Conservation (phyloP, 2,113 vertebrate species). For the Alligator sinensis region DNA sequence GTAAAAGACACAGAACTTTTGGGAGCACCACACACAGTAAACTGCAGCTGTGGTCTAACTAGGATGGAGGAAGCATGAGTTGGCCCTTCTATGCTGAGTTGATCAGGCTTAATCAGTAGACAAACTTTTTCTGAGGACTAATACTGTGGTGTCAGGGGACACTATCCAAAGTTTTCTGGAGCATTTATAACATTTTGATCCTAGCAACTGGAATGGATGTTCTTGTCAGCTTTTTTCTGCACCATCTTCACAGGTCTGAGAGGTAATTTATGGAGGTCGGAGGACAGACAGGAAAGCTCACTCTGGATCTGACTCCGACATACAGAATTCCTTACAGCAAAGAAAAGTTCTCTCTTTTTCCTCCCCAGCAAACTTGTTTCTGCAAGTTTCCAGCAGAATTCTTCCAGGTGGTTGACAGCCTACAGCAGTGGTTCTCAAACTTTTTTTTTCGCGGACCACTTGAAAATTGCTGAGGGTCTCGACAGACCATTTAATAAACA, state of each 20-base stretch:
- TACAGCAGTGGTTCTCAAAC: neutral
- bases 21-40: neutral
- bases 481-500: too few species aligned
- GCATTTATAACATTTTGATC: neutral
- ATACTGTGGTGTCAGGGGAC: neutral
- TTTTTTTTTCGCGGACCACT: too few species aligned
- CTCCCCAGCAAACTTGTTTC: neutral
- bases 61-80: neutral
- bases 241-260: neutral
- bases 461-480: too few species aligned
- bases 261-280: neutral
- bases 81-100: neutral
- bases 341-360: neutral
- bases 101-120: neutral
- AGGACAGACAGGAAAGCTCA: neutral
- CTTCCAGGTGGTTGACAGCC: accelerated
- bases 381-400: neutral
- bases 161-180: neutral
- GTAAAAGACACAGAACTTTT: neutral
- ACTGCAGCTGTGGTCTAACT: neutral
- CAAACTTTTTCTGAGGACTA: neutral
- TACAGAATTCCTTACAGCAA: neutral
- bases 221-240: neutral
- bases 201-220: neutral
- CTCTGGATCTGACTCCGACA: neutral